These are phyloP conservation scores for Neodiprion lecontei DNA, from an alignment of 1,140 invertebrate genomes.

Conservation along the genomic window DNA sequence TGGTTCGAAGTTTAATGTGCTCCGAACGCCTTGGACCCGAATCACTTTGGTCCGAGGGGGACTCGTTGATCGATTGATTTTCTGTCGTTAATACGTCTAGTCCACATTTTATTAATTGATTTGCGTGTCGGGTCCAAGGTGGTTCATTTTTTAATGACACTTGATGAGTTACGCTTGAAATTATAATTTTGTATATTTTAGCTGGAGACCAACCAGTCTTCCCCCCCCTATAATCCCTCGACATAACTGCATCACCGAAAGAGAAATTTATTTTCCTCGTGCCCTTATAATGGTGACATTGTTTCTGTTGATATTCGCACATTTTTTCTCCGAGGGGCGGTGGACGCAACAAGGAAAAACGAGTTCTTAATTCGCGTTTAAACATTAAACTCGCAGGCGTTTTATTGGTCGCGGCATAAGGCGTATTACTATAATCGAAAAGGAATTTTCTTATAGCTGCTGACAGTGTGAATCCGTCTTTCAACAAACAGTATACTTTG, in stretches of 20 bases:
- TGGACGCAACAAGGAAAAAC: conserved; percentile 7
- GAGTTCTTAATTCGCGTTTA: conserved; percentile 18
- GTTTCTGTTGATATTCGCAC: background rate
- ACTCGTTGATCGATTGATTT: no score
- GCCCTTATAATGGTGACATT: background rate
- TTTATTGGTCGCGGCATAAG: conserved; percentile 16
- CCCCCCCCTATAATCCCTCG: background rate
- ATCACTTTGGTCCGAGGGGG: no score
- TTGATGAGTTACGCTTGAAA: background rate
- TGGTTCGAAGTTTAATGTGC: no score
- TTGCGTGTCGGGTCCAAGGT: background rate
- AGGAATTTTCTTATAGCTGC: conserved; percentile 17
- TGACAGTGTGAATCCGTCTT: conserved; percentile 1
- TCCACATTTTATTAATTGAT: background rate
- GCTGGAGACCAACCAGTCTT: background rate
- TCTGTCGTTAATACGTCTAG: no score
- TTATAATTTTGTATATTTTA: background rate
- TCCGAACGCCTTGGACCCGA: no score
- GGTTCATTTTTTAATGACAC: background rate
- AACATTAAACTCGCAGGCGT: conserved; percentile 24
- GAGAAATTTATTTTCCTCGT: background rate
- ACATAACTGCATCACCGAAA: background rate
- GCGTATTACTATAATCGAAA: conserved; percentile 21
- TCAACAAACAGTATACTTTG: conserved; percentile 15
- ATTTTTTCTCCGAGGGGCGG: background rate